A percentile compares a stretch with the other conserved stretches of the same genome.
Conservation (phyloP, 2,113 vertebrate genomes). For the Pionites leucogaster region DNA sequence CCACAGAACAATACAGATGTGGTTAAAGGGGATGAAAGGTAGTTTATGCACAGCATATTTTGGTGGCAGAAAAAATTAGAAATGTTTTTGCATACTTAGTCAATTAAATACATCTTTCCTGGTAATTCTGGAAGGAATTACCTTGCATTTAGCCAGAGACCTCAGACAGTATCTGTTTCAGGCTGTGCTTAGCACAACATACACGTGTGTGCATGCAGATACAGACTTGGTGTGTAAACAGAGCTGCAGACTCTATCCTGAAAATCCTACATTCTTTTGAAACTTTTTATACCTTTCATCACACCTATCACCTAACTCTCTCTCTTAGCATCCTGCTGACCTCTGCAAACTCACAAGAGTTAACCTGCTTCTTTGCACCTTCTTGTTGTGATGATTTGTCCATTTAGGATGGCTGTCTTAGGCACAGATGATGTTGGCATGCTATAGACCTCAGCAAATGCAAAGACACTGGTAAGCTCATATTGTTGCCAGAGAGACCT, state of each 20-base stretch:
- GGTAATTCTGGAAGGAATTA: not conserved
- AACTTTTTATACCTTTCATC: conserved; percentile 12
- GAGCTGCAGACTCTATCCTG: not conserved
- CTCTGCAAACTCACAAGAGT: not conserved
- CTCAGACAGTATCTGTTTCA: not conserved
- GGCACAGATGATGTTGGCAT: not conserved
- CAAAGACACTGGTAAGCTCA: not conserved
- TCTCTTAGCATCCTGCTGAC: not conserved
- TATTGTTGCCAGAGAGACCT: not conserved
- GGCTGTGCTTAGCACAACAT: not conserved
- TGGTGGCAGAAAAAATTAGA: not conserved
- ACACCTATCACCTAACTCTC: not conserved
- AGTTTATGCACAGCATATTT: not conserved
- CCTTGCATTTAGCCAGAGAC: not conserved
- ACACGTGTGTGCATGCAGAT: not conserved
- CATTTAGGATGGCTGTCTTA: not conserved
- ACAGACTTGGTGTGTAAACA: not conserved
- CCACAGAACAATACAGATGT: not conserved
- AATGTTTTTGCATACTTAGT: not conserved
- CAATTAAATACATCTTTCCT: not conserved
- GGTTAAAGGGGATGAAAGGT: not conserved
- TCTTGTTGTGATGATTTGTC: not conserved
- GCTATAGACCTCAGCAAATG: not conserved
- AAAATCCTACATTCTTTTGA: not conserved
- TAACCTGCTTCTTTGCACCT: not conserved